Evolutionary conservation across 2,797 vertebrate genomes (phyloP), one percentile per base, ranked within the genome.

Genomic region (Benthosema pterotum): DNA sequence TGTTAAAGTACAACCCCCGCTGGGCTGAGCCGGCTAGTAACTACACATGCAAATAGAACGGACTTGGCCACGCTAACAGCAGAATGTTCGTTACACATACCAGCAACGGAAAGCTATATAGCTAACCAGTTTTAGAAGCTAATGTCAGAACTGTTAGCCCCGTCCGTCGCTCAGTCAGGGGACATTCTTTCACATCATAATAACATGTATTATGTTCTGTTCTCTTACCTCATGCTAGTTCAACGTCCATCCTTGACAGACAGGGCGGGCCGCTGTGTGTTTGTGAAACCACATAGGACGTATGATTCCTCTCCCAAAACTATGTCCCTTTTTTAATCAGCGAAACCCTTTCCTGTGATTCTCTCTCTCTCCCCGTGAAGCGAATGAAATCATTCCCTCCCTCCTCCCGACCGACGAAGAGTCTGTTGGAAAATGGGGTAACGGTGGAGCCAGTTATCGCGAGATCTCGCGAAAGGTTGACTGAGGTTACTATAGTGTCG

Each of bases 171-270:
- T 9, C 25, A 59, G 80, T 77, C 66, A 74, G 81, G 16, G 79
- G 74, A 83, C 82, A 84, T 79, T 82, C 78, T 84, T 76, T 42
- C 69, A 80, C 82, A 87, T 73, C 69, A 75, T 60, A 66, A 80
- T 80, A 87, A 72, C 69, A 75, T 60, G 65, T 61, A 46, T 12
- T 56, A 50, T 67, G 56, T 57, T 65, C 43, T 42, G 60, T 68
- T 60, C 67, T 42, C 91, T 90, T 87, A 94, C 93, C 92, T 93
- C 93, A 93, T 94, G 5, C 22, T 25, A 87, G 79, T 89, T 87
- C 69, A 70, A 60, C 80, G 71, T 78, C 85, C 90, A 92, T 93
- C 13, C 3, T 67, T 47, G n/a, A 38, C 1, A 66, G 38, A 46
- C 42, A 53, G 51, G 61, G 60, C 38, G 11, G 60, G 49, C 49